Percentiles rank a stretch among this genome's conserved stretches.
Conservation (phyloP, 2,888 invertebrate species). For the Diaprepes abbreviatus region DNA sequence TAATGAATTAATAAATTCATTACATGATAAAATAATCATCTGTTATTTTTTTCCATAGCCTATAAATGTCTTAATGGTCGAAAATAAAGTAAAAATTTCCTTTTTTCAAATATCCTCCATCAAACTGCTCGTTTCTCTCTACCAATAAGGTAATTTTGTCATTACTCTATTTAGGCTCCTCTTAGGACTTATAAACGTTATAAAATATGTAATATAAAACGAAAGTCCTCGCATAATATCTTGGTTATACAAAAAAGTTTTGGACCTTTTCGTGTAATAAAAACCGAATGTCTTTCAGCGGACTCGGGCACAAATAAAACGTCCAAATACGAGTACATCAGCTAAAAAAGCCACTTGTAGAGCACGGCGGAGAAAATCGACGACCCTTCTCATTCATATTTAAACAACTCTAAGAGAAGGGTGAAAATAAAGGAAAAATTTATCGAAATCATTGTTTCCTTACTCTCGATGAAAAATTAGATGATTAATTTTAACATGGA, state of each 20-base stretch:
- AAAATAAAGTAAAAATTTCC: no score
- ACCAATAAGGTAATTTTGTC: no score
- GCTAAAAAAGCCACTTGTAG: slow-evolving; percentile 42
- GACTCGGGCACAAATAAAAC: slow-evolving; percentile 10
- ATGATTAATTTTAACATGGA: neutral
- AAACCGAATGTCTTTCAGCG: slow-evolving; percentile 16
- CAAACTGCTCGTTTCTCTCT: no score
- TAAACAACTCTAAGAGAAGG: slow-evolving; percentile 33
- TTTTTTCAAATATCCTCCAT: no score
- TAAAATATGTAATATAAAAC: slow-evolving; percentile 1
- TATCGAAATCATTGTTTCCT: slow-evolving; percentile 25
- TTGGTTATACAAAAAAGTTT: slow-evolving; percentile 3
- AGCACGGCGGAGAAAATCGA: slow-evolving; percentile 29
- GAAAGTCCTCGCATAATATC: neutral
- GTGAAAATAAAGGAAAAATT: slow-evolving; percentile 30
- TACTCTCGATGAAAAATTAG: slow-evolving; percentile 1
- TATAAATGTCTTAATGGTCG: no score
- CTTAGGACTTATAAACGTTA: no score
- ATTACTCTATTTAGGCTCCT: no score
- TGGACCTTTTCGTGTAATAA: neutral
- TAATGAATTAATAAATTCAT: no score
- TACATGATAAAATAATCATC: no score
- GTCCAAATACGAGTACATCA: slow-evolving; percentile 18
- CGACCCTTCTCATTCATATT: slow-evolving; percentile 38
- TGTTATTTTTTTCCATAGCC: no score